These are phyloP conservation scores for Hiodon tergisus DNA, from an alignment of 2,113 vertebrate genomes.

Conservation along the genomic window DNA sequence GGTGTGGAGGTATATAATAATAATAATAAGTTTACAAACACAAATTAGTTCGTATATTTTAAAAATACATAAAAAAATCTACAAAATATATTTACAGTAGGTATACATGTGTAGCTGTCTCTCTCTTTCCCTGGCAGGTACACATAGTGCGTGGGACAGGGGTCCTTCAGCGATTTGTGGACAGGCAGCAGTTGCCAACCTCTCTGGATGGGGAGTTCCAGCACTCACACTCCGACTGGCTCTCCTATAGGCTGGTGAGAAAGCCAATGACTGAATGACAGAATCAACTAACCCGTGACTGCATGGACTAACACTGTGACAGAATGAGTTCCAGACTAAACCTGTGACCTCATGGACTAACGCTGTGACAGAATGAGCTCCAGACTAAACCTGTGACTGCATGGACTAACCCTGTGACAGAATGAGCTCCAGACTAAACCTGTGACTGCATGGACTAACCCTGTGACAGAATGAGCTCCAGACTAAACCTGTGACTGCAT, in stretches of 20 bases:
- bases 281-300: neutral
- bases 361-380: too few relatives aligned
- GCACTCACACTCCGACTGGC: constrained; percentile 69
- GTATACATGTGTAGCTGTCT: neutral
- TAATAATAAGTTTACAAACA: too few relatives aligned
- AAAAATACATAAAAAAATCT: too few relatives aligned
- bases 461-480: too few relatives aligned
- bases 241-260: constrained; percentile 68
- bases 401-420: too few relatives aligned
- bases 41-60: too few relatives aligned
- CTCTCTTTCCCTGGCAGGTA: constrained; percentile 46
- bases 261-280: too few relatives aligned
- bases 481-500: too few relatives aligned
- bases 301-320: neutral
- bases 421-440: too few relatives aligned
- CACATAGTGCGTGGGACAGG: constrained; percentile 55
- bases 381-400: too few relatives aligned
- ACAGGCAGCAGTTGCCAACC: constrained; percentile 67
- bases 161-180: constrained; percentile 68
- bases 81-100: too few relatives aligned
- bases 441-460: neutral
- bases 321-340: neutral
- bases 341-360: neutral
- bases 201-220: constrained; percentile 67
- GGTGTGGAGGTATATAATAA: too few relatives aligned